Conservation (phyloP, 2,797 vertebrate species). For the Acomys russatus region DNA sequence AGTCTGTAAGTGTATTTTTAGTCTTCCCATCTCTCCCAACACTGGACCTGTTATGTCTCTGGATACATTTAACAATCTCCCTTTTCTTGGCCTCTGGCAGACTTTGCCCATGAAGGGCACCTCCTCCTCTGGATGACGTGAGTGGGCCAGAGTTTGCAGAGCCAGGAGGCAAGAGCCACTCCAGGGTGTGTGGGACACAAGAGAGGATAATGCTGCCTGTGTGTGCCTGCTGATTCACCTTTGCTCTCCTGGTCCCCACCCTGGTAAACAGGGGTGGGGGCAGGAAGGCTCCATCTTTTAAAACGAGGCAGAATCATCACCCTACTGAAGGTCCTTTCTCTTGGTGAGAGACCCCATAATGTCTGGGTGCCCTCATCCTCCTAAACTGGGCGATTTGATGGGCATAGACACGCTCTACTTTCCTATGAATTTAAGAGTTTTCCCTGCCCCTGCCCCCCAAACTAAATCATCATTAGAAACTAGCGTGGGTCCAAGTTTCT, state of each 20-base stretch:
- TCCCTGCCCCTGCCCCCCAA: neutral
- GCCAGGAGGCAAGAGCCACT: neutral
- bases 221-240: conserved; percentile 57
- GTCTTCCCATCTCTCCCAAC: neutral
- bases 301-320: neutral
- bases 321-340: neutral
- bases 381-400: neutral
- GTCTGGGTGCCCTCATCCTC: neutral
- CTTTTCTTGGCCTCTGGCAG: neutral
- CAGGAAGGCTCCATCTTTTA: neutral
- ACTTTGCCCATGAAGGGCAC: neutral
- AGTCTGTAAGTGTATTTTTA: neutral
- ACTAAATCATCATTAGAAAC: neutral
- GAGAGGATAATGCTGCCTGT: conserved; percentile 44
- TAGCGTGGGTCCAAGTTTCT: neutral
- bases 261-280: neutral
- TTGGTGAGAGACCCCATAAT: fast-evolving
- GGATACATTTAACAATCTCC: neutral
- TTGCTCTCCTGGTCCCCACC: conserved; percentile 22
- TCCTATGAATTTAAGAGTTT: neutral
- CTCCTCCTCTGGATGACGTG: neutral
- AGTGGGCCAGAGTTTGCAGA: neutral
- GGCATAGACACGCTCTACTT: neutral
- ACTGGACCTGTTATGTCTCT: neutral
- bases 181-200: neutral